These are phyloP conservation scores for Osmerus mordax DNA, from an alignment of 2,113 vertebrate species.

Conservation along the genomic window DNA sequence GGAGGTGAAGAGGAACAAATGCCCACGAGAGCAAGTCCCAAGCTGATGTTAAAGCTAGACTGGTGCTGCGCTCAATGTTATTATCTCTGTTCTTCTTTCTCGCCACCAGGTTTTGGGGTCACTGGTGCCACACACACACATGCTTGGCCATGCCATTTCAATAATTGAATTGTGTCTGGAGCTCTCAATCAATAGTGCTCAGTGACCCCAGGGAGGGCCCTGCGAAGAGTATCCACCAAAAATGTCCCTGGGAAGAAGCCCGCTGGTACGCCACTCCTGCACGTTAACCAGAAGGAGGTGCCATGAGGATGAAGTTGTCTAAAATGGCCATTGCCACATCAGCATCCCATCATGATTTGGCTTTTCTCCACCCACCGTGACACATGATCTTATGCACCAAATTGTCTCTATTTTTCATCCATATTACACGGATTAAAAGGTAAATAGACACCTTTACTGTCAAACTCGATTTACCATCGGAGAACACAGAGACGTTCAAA, in stretches of 20 bases:
- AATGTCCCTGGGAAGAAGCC: constrained; percentile 21
- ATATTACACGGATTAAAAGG: constrained; percentile 50
- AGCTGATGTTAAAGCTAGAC: constrained; percentile 5
- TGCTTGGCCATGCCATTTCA: constrained; percentile 65
- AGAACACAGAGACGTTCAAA: constrained; percentile 44
- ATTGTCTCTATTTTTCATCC: constrained; percentile 41
- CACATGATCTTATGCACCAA: constrained; percentile 28
- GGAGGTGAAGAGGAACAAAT: constrained; percentile 42
- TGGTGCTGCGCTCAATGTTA: constrained; percentile 56
- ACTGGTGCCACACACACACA: constrained; percentile 48
- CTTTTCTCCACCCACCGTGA: constrained; percentile 19
- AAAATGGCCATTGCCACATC: constrained; percentile 10
- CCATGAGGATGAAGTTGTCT: constrained; percentile 47
- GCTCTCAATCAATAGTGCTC: constrained; percentile 69
- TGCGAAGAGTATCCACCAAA: constrained; percentile 47
- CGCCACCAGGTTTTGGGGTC: constrained; percentile 64
- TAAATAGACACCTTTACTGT: constrained; percentile 51
- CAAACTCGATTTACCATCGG: constrained; percentile 33
- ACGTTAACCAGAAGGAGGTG: constrained; percentile 62
- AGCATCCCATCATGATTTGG: neutral
- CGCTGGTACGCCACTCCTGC: constrained; percentile 15
- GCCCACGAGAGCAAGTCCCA: constrained; percentile 42
- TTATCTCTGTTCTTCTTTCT: constrained; percentile 59
- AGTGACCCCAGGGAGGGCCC: constrained; percentile 66
- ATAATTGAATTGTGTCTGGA: constrained; percentile 72